Evolutionary conservation across 2,113 vertebrate species (phyloP).

Genomic region (Ptilorrhoa leucosticta): DNA sequence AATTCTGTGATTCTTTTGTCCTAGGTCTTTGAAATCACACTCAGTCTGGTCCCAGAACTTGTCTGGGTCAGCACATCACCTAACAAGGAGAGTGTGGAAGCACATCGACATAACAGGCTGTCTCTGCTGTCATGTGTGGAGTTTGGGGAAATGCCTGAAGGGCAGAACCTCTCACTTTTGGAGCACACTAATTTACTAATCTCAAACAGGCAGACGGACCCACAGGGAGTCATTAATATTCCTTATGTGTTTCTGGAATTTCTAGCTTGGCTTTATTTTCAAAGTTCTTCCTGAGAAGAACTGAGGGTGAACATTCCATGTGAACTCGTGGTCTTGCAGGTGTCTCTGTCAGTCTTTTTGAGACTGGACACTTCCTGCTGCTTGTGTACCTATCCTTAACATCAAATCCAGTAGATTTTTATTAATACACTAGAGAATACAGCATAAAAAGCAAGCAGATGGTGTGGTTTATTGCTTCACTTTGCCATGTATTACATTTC

Average conservation of each 20-base stretch:
- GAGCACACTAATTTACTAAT: neutral
- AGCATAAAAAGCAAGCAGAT: neutral
- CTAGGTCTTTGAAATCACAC: slow-evolving; percentile 18
- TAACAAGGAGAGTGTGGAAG: neutral
- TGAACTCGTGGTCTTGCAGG: rapidly evolving
- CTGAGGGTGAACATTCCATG: rapidly evolving
- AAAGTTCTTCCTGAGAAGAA: neutral
- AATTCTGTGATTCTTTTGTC: slow-evolving; percentile 42
- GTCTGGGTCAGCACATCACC: neutral
- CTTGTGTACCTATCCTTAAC: neutral
- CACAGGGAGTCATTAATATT: neutral
- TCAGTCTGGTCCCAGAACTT: slow-evolving; percentile 9
- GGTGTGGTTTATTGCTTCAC: neutral
- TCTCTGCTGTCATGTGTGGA: neutral
- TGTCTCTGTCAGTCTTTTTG: neutral
- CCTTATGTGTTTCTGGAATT: neutral
- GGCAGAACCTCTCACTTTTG: neutral
- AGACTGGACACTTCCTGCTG: neutral
- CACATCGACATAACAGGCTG: neutral
- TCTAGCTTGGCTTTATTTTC: neutral
- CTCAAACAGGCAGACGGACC: neutral
- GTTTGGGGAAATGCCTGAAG: neutral
- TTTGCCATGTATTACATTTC: neutral
- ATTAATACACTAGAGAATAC: neutral
- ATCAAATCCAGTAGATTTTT: neutral